phyloP scores from a whole-genome alignment of 2,888 invertebrate genomes.

The Galerucella pusilla region DNA sequence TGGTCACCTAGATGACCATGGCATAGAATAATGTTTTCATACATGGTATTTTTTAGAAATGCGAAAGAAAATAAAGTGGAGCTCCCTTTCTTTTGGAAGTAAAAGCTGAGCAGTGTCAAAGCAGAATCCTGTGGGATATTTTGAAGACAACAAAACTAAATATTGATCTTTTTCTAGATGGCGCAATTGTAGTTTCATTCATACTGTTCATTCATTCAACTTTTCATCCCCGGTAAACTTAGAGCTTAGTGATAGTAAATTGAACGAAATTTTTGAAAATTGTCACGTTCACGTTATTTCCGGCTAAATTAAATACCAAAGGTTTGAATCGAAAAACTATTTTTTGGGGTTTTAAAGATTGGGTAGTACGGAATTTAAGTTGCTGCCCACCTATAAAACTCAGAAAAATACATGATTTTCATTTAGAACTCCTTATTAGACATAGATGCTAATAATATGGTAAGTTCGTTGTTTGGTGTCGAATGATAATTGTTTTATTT shows the following conservation, averaged over 20 bases:
- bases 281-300: neutral
- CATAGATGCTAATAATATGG: constrained; percentile 6
- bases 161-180: constrained; percentile 18
- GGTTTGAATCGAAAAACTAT: constrained; percentile 15
- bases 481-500: neutral
- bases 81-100: neutral
- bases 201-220: constrained; percentile 27
- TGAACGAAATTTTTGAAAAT: constrained; percentile 9
- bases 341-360: constrained; percentile 48
- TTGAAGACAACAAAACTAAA: neutral
- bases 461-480: neutral
- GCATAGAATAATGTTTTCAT: neutral
- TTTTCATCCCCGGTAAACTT: constrained; percentile 22
- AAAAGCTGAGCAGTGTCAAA: neutral
- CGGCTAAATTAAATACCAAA: neutral
- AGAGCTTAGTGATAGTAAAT: constrained; percentile 16
- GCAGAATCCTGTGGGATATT: neutral
- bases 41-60: neutral
- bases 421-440: constrained; percentile 2
- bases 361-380: constrained; percentile 41
- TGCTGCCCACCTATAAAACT: constrained; percentile 49
- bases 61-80: too few species aligned
- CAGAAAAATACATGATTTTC: constrained; percentile 39
- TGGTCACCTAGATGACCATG: too few species aligned
- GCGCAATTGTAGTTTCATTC: constrained; percentile 28